These are phyloP conservation scores for Cepaea nemoralis DNA, from an alignment of 1,140 invertebrate genomes.

Conservation along the genomic window DNA sequence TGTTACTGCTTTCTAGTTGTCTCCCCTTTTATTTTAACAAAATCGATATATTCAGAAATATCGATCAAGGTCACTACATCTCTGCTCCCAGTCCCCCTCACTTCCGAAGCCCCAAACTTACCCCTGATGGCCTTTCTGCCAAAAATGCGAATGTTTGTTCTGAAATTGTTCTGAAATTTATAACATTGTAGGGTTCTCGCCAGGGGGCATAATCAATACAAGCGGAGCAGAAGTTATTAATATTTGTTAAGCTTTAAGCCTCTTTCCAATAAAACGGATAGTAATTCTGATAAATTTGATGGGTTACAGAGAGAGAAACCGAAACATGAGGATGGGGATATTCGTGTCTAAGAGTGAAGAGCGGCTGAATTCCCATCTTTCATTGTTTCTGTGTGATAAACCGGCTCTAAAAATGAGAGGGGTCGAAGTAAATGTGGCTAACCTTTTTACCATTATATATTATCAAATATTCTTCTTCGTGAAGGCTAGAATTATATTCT, in stretches of 20 bases:
- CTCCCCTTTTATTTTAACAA: slow-evolving; percentile 14
- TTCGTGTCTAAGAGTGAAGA: not conserved
- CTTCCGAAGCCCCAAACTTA: slow-evolving; percentile 6
- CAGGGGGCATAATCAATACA: slow-evolving; percentile 31
- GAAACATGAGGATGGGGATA: not conserved
- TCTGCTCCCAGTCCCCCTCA: not conserved
- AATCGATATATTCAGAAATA: slow-evolving; percentile 14
- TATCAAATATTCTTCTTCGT: too few species aligned
- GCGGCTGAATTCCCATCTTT: too few species aligned
- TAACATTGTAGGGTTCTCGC: slow-evolving; percentile 26
- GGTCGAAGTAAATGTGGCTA: too few species aligned
- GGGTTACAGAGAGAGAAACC: not conserved
- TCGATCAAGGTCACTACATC: not conserved
- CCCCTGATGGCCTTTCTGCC: slow-evolving; percentile 24
- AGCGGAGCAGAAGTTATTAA: slow-evolving; percentile 40
- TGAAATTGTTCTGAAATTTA: slow-evolving; percentile 39
- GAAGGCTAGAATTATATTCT: too few species aligned
- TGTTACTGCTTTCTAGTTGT: not conserved
- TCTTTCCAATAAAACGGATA: slow-evolving; percentile 34
- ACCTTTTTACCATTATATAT: too few species aligned
- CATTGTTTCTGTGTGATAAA: too few species aligned
- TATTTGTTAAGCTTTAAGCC: slow-evolving; percentile 39
- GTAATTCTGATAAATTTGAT: slow-evolving; percentile 42
- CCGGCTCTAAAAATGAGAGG: too few species aligned
- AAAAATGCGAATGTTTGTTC: slow-evolving; percentile 34